Base-by-base conservation (phyloP, 1,140 invertebrate genomes). In the Oreohelix idahoensis region DNA sequence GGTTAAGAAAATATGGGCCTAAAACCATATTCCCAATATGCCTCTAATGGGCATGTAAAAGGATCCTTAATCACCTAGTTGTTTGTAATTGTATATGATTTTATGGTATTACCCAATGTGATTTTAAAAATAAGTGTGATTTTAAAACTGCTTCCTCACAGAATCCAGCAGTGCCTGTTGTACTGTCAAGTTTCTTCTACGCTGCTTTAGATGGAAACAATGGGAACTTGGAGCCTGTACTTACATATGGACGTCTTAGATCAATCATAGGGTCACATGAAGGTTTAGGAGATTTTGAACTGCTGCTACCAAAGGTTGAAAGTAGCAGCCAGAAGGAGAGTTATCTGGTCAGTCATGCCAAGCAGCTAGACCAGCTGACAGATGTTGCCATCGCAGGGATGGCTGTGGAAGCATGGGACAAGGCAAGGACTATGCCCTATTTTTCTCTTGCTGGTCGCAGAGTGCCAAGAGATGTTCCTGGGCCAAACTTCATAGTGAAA, bases 401-500 rank as follows among this genome's bases (percentile, higher is more conserved):
- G 74, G 87, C 89, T 71, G 86, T 93, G 11, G 91, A 92, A 36
- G 90, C 92, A 26, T 91, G 90, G 87, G 90, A 92, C 69, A 92
- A 93, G 81, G 86, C 79, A 29, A 89, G 87, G 39, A 91, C 86
- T 35, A 84, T 92, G 38, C 91, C 92, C 8, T 93, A 91, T 83
- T 92, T 93, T 86, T 90, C 88, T 1, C 87, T 94, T 11, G 89
- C 86, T 83, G 93, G 93, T n/a, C 87, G 90, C 20, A 80, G 91
- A 26, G 89, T 94, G 71, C 89, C 88, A 80, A 85, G 78, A 86
- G 88, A 90, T 86, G 73, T 83, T 89, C 83, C 84, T 73, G 84
- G 87, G 39, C 94, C 96, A 0, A 98, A 98, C 92, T 96, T 98
- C 85, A 94, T 98, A 23, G 96, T 95, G 1, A 95, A 92, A 81